phyloP scores from a whole-genome alignment of 2,113 vertebrate species.

The Etheostoma cragini region DNA sequence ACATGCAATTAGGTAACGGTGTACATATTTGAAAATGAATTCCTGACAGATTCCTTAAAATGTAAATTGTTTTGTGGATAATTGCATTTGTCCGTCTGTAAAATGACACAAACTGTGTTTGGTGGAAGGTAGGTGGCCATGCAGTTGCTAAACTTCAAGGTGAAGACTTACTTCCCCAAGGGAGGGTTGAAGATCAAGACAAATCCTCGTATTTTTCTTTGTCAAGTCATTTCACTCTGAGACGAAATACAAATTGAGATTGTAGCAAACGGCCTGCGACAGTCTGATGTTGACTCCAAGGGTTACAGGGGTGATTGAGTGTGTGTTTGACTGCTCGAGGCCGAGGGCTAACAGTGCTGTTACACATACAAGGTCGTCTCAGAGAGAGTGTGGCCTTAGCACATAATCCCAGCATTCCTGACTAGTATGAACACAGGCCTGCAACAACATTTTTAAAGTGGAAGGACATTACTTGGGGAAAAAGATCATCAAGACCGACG shows the following conservation, averaged over 20 bases:
- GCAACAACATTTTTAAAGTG: slow-evolving; percentile 72
- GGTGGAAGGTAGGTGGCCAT: slow-evolving; percentile 14
- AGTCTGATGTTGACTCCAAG: slow-evolving; percentile 78
- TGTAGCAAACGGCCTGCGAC: slow-evolving; percentile 74
- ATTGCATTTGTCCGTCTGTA: not conserved
- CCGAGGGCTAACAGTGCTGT: slow-evolving; percentile 82
- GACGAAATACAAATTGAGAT: slow-evolving; percentile 85
- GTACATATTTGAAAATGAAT: no score
- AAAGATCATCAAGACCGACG: slow-evolving; percentile 71
- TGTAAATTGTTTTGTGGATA: not conserved
- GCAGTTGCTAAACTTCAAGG: slow-evolving; percentile 71
- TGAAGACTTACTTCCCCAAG: slow-evolving; percentile 74
- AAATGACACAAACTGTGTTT: slow-evolving; percentile 10
- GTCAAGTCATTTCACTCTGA: slow-evolving; percentile 81
- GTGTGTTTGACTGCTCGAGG: slow-evolving; percentile 83
- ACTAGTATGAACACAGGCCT: slow-evolving; percentile 64
- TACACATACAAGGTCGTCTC: slow-evolving; percentile 83
- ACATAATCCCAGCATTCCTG: slow-evolving; percentile 75
- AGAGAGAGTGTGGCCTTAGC: slow-evolving; percentile 70
- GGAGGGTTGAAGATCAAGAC: slow-evolving; percentile 79
- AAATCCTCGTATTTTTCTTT: slow-evolving; percentile 83
- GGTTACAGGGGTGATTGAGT: slow-evolving; percentile 85
- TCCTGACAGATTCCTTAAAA: not conserved
- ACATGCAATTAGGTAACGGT: not conserved
- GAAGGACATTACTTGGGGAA: slow-evolving; percentile 71